These are phyloP conservation scores for Solen grandis DNA, from an alignment of 1,140 invertebrate genomes.

Conservation along the genomic window DNA sequence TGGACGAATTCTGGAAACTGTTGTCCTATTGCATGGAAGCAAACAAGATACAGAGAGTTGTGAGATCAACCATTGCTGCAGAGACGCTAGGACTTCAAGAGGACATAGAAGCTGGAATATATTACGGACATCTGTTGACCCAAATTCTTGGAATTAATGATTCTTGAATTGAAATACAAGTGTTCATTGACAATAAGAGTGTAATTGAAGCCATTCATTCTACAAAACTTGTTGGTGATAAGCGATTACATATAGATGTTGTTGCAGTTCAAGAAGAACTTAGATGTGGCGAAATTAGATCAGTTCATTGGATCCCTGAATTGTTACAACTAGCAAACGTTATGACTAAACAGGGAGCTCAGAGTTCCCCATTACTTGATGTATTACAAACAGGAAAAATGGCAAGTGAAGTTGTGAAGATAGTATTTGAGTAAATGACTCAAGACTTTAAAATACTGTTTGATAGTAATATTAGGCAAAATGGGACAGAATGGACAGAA, in stretches of 20 bases:
- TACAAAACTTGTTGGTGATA: constrained; percentile 38
- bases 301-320: constrained; percentile 43
- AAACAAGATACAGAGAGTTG: constrained; percentile 13
- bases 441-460: no score
- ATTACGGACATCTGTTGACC: constrained; percentile 2
- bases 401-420: not conserved
- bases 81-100: constrained; percentile 5
- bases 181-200: constrained; percentile 51
- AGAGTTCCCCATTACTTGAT: not conserved
- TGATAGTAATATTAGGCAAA: no score
- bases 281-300: constrained; percentile 1
- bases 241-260: constrained; percentile 40
- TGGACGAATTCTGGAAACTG: constrained; percentile 8
- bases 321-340: no score
- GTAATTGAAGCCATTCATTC: constrained; percentile 28
- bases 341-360: no score
- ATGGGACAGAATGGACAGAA: no score
- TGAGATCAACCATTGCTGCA: constrained; percentile 33
- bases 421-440: no score
- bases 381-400: not conserved
- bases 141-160: constrained; percentile 8
- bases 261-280: constrained; percentile 8
- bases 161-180: constrained; percentile 6
- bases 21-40: no score
- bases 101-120: constrained; percentile 12